These are phyloP conservation scores for Chesias legatella DNA, from an alignment of 2,888 invertebrate species.

Conservation along the genomic window DNA sequence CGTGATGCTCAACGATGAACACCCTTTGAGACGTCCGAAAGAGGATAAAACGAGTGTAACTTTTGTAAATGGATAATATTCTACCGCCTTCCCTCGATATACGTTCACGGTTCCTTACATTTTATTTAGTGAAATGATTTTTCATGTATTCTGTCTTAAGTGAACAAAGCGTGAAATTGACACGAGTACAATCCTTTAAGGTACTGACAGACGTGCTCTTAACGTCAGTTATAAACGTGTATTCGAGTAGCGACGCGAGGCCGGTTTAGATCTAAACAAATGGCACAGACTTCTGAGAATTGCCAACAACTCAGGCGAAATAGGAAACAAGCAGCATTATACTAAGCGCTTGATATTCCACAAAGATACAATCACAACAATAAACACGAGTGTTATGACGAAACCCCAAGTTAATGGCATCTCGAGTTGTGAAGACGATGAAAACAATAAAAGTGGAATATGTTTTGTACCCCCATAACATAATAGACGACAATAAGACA, in stretches of 20 bases:
- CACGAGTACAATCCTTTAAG: slow-evolving; percentile 26
- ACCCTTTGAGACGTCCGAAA: slow-evolving; percentile 63
- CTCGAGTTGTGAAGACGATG: slow-evolving; percentile 50
- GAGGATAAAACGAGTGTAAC: slow-evolving; percentile 73
- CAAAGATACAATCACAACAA: slow-evolving; percentile 31
- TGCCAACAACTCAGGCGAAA: too few relatives aligned
- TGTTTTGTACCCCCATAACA: slow-evolving; percentile 41
- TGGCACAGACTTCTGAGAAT: slow-evolving; percentile 43
- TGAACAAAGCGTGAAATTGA: too few relatives aligned
- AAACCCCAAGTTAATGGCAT: slow-evolving; percentile 40
- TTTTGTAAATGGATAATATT: slow-evolving; percentile 72
- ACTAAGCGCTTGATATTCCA: slow-evolving; percentile 27
- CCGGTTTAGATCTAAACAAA: slow-evolving; percentile 51
- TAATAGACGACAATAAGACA: slow-evolving; percentile 64
- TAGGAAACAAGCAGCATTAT: slow-evolving; percentile 27
- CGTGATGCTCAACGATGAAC: slow-evolving; percentile 61
- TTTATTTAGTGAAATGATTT: slow-evolving; percentile 52
- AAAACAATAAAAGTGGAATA: slow-evolving; percentile 56
- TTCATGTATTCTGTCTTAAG: too few relatives aligned
- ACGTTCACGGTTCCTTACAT: slow-evolving; percentile 59
- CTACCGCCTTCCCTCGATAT: slow-evolving; percentile 63
- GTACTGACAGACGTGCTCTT: too few relatives aligned
- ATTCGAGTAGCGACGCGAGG: slow-evolving; percentile 38
- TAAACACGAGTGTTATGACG: slow-evolving; percentile 34
- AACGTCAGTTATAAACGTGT: slow-evolving; percentile 22